These are phyloP conservation scores for Eubucco bourcierii DNA, from an alignment of 2,113 vertebrate species.

Conservation along the genomic window DNA sequence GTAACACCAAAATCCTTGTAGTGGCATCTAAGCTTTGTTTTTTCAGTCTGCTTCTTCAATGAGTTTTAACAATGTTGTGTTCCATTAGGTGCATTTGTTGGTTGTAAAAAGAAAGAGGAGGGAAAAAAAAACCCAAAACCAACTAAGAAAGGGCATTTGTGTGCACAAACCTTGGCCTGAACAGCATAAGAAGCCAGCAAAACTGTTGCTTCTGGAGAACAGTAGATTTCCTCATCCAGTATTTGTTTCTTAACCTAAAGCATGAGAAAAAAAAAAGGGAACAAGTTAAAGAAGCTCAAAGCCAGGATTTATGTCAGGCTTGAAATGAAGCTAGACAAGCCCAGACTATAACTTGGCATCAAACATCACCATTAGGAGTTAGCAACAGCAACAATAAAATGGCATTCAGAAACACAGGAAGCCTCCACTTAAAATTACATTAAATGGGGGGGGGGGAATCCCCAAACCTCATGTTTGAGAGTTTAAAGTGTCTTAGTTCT, in stretches of 20 bases:
- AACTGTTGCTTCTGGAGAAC: conserved; percentile 91
- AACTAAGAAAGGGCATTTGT: background rate
- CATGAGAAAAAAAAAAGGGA: background rate
- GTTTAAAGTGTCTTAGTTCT: background rate
- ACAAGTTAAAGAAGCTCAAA: background rate
- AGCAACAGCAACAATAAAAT: background rate
- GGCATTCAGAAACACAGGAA: conserved; percentile 11
- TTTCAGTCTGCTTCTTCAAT: background rate
- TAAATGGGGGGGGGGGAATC: background rate
- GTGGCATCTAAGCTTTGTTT: background rate
- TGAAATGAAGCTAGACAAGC: conserved; percentile 25
- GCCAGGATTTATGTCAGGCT: background rate
- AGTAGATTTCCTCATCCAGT: conserved; percentile 92
- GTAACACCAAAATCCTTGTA: background rate
- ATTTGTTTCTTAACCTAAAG: conserved; percentile 93
- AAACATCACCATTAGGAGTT: background rate
- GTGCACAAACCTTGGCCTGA: conserved; percentile 88
- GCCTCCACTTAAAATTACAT: background rate
- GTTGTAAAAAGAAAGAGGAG: background rate
- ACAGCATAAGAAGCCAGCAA: conserved; percentile 91
- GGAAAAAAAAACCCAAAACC: background rate
- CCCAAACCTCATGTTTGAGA: background rate
- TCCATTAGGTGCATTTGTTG: background rate
- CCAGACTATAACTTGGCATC: conserved; percentile 37
- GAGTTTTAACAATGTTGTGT: background rate